A percentile compares a stretch with the other conserved stretches of the same genome.
These are phyloP conservation scores for Myopa tessellatipennis DNA, from an alignment of 2,888 invertebrate species.

Conservation along the genomic window DNA sequence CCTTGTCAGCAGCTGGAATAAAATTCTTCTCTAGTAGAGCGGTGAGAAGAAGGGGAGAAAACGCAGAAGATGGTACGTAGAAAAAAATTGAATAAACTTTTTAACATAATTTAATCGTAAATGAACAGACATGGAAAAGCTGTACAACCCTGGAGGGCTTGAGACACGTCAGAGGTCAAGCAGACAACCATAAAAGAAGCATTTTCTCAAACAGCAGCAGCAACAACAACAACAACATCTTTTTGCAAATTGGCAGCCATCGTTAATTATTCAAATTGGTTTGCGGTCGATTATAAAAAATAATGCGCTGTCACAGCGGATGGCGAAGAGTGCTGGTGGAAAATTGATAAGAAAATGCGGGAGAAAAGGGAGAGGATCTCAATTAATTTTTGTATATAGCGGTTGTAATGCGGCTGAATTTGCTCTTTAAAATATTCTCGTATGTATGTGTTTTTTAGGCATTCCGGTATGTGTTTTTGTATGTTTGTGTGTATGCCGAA, in stretches of 20 bases:
- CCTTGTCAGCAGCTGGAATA: too few relatives aligned
- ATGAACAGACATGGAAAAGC: slow-evolving; percentile 1
- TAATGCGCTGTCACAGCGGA: slow-evolving; percentile 4
- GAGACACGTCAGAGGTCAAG: not conserved
- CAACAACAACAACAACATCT: not conserved
- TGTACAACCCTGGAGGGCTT: not conserved
- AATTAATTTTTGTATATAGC: too few relatives aligned
- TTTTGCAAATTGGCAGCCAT: slow-evolving; percentile 12
- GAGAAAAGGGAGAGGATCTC: too few relatives aligned
- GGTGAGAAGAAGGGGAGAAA: not conserved
- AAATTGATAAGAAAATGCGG: too few relatives aligned
- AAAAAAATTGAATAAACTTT: slow-evolving; percentile 4
- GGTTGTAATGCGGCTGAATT: too few relatives aligned
- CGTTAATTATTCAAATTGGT: slow-evolving; percentile 33
- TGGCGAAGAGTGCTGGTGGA: too few relatives aligned
- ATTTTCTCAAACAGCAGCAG: too few relatives aligned
- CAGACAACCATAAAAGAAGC: not conserved
- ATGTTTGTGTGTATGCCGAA: too few relatives aligned
- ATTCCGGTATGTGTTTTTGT: too few relatives aligned
- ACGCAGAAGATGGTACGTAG: not conserved
- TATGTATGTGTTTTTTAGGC: too few relatives aligned
- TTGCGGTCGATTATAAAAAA: slow-evolving; percentile 28
- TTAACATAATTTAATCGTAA: slow-evolving; percentile 30
- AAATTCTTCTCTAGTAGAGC: too few relatives aligned
- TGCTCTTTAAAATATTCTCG: too few relatives aligned